phyloP scores from a whole-genome alignment of 2,797 vertebrate genomes.

The Melanotaenia nigrans region DNA sequence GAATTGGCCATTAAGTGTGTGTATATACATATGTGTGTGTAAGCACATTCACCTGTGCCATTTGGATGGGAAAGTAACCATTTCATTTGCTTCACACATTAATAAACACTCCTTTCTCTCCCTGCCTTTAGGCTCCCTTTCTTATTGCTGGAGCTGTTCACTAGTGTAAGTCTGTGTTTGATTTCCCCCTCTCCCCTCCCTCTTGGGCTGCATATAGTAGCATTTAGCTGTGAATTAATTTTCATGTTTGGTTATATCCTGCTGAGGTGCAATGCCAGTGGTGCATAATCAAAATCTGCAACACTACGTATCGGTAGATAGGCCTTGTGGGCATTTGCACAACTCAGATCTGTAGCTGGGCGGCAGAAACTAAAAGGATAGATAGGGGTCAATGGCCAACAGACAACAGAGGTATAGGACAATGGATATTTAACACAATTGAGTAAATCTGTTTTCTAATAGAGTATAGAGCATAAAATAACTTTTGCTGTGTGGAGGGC shows the following conservation, averaged over 20 bases:
- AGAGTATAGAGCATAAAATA: slow-evolving; percentile 41
- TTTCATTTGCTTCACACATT: slow-evolving; percentile 75
- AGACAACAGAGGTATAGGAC: slow-evolving; percentile 62
- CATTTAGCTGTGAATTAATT: slow-evolving; percentile 86
- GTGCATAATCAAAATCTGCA: slow-evolving; percentile 80
- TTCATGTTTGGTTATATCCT: slow-evolving; percentile 84
- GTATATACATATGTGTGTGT: neutral
- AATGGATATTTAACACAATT: slow-evolving; percentile 68
- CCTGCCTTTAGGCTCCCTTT: slow-evolving; percentile 74
- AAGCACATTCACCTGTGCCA: slow-evolving; percentile 8
- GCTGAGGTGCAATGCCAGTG: slow-evolving; percentile 82
- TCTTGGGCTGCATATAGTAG: slow-evolving; percentile 79
- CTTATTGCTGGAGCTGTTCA: slow-evolving; percentile 59
- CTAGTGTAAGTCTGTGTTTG: slow-evolving; percentile 76
- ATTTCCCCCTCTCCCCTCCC: slow-evolving; percentile 65
- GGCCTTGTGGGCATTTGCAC: slow-evolving; percentile 80
- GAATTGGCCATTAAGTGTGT: slow-evolving; percentile 32
- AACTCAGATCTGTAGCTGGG: slow-evolving; percentile 58
- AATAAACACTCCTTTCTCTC: slow-evolving; percentile 68
- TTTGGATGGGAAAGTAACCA: slow-evolving; percentile 32
- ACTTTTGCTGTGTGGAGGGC: slow-evolving; percentile 60
- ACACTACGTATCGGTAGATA: slow-evolving; percentile 76
- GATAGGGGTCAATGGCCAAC: slow-evolving; percentile 55
- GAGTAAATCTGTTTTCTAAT: slow-evolving; percentile 65
- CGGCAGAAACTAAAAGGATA: slow-evolving; percentile 39